Conservation (phyloP, 2,113 vertebrate species). For the Cinclus cinclus region DNA sequence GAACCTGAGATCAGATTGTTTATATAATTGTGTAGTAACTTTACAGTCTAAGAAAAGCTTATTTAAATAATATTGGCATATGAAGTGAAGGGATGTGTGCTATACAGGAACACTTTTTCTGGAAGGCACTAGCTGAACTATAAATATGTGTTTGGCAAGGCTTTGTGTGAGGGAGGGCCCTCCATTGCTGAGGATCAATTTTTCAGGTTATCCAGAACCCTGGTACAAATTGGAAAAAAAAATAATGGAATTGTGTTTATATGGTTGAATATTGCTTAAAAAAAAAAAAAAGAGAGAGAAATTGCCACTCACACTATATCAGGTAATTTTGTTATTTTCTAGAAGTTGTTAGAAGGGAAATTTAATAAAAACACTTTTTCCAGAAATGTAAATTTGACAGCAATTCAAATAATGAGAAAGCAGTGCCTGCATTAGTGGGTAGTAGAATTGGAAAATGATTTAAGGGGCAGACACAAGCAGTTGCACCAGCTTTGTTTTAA, state of each 20-base stretch:
- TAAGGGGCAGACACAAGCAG: not conserved
- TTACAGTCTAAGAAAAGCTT: not conserved
- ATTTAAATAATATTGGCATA: not conserved
- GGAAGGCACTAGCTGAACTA: not conserved
- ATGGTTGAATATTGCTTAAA: not conserved
- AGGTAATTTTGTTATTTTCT: not conserved
- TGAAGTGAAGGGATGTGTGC: not conserved
- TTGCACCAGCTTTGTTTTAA: not conserved
- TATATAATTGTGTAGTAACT: not conserved
- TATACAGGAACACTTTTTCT: not conserved
- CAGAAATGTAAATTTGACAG: not conserved
- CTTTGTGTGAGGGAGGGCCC: not conserved
- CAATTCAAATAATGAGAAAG: not conserved
- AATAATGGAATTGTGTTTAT: not conserved
- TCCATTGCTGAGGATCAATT: not conserved
- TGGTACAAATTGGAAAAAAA: not conserved
- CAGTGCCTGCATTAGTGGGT: not conserved
- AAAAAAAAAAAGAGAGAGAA: not conserved
- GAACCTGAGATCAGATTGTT: not conserved
- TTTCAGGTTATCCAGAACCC: not conserved
- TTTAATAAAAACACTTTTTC: not conserved
- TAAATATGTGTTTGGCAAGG: not conserved
- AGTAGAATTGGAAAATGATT: not conserved
- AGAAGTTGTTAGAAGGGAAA: not conserved
- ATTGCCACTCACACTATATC: not conserved